These are phyloP conservation scores for Labeo calbasu DNA, from an alignment of 2,797 vertebrate genomes.

Conservation along the genomic window DNA sequence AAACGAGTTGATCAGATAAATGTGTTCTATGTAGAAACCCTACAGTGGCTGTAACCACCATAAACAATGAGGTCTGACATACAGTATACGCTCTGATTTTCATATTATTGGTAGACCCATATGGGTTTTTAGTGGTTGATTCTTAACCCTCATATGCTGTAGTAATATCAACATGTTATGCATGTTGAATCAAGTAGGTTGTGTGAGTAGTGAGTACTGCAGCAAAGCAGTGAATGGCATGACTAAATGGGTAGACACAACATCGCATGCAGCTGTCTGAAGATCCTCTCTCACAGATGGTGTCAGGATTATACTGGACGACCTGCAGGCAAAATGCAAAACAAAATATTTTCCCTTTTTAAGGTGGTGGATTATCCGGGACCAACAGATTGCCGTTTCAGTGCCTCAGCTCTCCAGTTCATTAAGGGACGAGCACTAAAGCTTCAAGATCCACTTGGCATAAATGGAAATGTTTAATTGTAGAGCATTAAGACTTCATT, in stretches of 20 bases:
- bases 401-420: slow-evolving; percentile 37
- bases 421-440: slow-evolving; percentile 37
- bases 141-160: background rate
- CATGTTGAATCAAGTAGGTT: background rate
- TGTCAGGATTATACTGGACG: slow-evolving; percentile 53
- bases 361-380: slow-evolving; percentile 53
- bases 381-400: slow-evolving; percentile 50
- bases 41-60: background rate
- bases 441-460: slow-evolving; percentile 26
- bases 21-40: background rate
- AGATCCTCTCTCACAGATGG: slow-evolving; percentile 54
- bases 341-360: slow-evolving; percentile 55
- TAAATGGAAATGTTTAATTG: slow-evolving; percentile 28
- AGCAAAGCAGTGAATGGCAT: background rate
- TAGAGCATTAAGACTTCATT: slow-evolving; percentile 8
- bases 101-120: background rate
- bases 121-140: background rate
- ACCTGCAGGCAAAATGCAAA: slow-evolving; percentile 44
- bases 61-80: background rate
- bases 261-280: slow-evolving; percentile 40
- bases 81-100: background rate
- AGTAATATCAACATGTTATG: background rate
- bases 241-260: slow-evolving; percentile 17
- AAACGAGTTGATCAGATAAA: background rate
- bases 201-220: background rate